Base-by-base conservation (phyloP, 2,797 vertebrate species). In the Miichthys miiuy region DNA sequence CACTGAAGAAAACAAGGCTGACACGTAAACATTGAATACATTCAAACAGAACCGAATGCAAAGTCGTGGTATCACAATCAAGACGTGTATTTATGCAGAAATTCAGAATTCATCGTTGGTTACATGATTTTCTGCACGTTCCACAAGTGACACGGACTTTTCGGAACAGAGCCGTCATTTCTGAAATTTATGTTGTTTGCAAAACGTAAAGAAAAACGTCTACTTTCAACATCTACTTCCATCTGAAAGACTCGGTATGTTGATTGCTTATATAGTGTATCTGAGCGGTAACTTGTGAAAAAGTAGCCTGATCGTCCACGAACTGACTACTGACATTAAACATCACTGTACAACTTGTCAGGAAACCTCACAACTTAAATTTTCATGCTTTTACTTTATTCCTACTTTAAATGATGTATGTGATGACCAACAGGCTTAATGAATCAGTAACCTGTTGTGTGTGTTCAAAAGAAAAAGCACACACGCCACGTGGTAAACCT, bases 11-110 rank as follows among this genome's bases (percentile, higher is more conserved):
- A 67, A 57, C 20, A 46, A 38, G 44, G 57, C 47, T 20, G 81
- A 34, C 78, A 75, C 30, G 23, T 74, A 63, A 80, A 80, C 34
- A 61, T 60, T 30, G 8, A 63, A 68, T 72, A 85, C 79, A 88
- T 84, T 87, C 64, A 83, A 44, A 58, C 51, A 61, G 56, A n/a
- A 64, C 23, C 20, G 44, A 71, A 84, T 61, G 63, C 44, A 72
- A 46, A 77, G 60, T 23, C 9, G 2, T 62, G 21, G 21, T n/a
- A 27, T 64, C 57, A 77, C 63, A 66, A 74, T 65, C 8, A 30
- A 71, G 21, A 55, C 21, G 16, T 48, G 46, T n/a, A 21, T 27
- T 70, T 6, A 42, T 58, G 30, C 41, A 77, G 13, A 66, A 41
- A 56, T 63, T 61, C 25, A 69, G 20, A 38, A 34, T 23, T 47